Evolutionary conservation across 2,888 invertebrate species (phyloP), one percentile per base, ranked within the genome.

Genomic region (Scaeva pyrastri): DNA sequence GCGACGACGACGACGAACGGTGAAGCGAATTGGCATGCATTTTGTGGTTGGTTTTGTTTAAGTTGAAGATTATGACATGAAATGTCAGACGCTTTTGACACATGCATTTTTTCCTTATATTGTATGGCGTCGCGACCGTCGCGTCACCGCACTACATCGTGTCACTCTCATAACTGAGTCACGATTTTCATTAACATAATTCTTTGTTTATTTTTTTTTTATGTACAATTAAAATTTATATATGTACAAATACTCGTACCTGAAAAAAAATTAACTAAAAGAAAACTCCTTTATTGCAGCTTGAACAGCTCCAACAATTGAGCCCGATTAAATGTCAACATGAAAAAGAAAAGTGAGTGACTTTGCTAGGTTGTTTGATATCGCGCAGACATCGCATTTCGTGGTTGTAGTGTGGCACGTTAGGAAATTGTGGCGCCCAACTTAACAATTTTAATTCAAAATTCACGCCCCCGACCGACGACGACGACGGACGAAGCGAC

Each of bases 151-250:
- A 4, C 43, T n/a, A 8, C 43, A 1, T 21, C 19, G 43, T 52
- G 71, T 66, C 52, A 70, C 31, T 55, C 66, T 83, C 70, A 75
- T 66, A 81, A 86, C 62, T 82, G 52, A 86, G 74, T 86, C 86
- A 86, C 82, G 86, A 78, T 64, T 78, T 74, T 78, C 26, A 74
- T 82, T 78, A 77, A 76, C 85, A 85, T 80, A 85, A 82, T 71
- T 73, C 68, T 77, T 56, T 68, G 70, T 75, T 56, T 72, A 8
- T 62, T 66, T 43, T n/a, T 14, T 50, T 36, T 1, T 2, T 36
- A n/a, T 0, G 7, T 55, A 60, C 56, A 85, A 85, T 85, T 85
- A 76, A 73, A 81, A 72, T 62, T 43, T 31, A 41, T 39, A 11
- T 1, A 45, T 55, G 48, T 19, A 36, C 11, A 52, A 70, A 76